Base-by-base conservation (phyloP, 92 coral and sea anemone species). In the Desmophyllum pertusum region DNA sequence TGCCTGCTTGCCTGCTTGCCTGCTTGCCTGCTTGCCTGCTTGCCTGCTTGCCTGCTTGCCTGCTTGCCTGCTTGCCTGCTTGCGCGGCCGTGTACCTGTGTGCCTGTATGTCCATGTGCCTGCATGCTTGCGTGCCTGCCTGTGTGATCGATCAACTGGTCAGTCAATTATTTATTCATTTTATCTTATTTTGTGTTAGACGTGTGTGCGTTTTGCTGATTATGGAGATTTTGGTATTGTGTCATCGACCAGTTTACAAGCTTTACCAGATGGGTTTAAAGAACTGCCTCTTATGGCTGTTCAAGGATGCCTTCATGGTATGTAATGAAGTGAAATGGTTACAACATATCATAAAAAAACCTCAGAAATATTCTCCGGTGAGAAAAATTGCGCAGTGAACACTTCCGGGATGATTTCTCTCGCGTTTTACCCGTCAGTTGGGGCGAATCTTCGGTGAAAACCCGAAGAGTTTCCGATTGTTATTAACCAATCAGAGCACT, bases 261-360 rank as follows among this genome's bases (percentile, higher is more conserved):
- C 88, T 23, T 85, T 97, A 39, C 70, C 81, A 25, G 97, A 97
- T 30, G 89, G 86, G 66, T 97, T 92, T 78, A 90, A 86, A 80
- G 90, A 92, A 38, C 69, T 91, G 46, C 97, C 99, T 3, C 87
- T 78, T 19, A 86, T 94, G 77, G 98, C 96, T 53, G 89, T 97
- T 9, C 94, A 73, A 63, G 99, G 91, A 15, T 82, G 85, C 50
- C 80, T 97, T 38, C 81, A 94, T 18, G 99, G 99, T 97, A 78
- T 62, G 95, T 76, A 71, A 11, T 59, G 25, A 35, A 23, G 62
- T 25, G 36, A 3, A 15, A 21, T 38, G 63, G 10, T n/a, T 5
- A n/a, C 63, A 55, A 10, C 51, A 45, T 45, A 15, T 45, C 51
- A 45, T 10, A 45, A 10, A 45, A 45, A 45, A n/a, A n/a, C n/a